Conservation (phyloP, 2,113 vertebrate species). For the Oreochromis niloticus region DNA sequence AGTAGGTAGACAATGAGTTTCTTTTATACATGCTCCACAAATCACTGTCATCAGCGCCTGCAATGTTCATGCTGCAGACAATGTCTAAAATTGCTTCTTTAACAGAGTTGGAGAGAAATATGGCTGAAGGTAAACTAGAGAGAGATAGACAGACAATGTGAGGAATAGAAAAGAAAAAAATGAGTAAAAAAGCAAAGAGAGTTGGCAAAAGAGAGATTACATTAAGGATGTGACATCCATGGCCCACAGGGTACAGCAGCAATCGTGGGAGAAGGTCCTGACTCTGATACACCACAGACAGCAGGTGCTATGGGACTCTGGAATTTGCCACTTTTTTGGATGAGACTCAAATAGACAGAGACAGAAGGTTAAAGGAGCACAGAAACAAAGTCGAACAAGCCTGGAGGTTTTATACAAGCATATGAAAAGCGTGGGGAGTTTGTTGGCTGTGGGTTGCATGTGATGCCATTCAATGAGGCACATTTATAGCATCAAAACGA, state of each 20-base stretch:
- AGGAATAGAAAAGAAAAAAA: not conserved
- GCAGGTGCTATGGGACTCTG: not conserved
- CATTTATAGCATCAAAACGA: constrained; percentile 29
- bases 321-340: not conserved
- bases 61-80: not conserved
- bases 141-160: not conserved
- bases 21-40: not conserved
- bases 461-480: not conserved
- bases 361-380: constrained; percentile 27
- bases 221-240: not conserved
- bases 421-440: not conserved
- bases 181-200: not conserved
- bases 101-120: not conserved
- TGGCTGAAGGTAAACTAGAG: not conserved
- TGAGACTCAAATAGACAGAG: constrained; percentile 6
- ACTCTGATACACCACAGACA: constrained; percentile 10
- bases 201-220: not conserved
- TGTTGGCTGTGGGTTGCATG: not conserved
- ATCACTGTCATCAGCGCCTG: not conserved
- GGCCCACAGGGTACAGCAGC: not conserved
- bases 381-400: constrained; percentile 13
- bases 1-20: not conserved
- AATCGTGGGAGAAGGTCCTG: constrained; percentile 27
- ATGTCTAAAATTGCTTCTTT: not conserved
- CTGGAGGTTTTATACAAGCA: not conserved